Base-by-base conservation (phyloP, 2,113 vertebrate species). In the Epinephelus lanceolatus region DNA sequence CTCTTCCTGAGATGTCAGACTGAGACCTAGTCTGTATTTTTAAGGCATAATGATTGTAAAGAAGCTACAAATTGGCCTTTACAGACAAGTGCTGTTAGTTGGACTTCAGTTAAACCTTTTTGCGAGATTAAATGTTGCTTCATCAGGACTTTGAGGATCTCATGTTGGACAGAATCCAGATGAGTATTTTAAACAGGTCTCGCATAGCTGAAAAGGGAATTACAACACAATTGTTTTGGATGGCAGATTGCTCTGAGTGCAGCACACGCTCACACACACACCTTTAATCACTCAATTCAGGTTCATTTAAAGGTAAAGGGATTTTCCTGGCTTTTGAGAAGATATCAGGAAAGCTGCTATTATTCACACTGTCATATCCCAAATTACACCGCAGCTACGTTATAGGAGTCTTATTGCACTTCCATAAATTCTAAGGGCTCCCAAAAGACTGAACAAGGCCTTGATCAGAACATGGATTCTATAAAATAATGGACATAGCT, bases 31-130 rank as follows among this genome's bases (percentile, higher is more conserved):
- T 62, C 25, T 18, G 0, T 51, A 19, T 42, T 78, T 63, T 13
- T 12, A 23, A 33, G 9, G 15, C n/a, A 53, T 55, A 9, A 3
- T 72, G 33, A 45, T 49, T 47, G 40, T 12, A 27, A 57, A 55
- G 25, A 55, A 71, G 14, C 17, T 37, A 60, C 19, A 61, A 76
- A 83, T 71, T 9, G 76, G 57, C 21, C 4, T 47, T 76, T 60
- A 65, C 15, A 69, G 17, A 52, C 8, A 65, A 19, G 45, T 30
- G 37, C 10, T 33, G 6, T 9, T 45, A 10, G 15, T 40, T 47
- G 6, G 23, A 25, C 19, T 56, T 49, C 21, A 57, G 8, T 56
- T 63, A 51, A 65, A 66, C 65, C 33, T 69, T 19, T 40, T 57
- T 59, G 42, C 21, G 66, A 23, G 21, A 47, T 65, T 2, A 23